A percentile compares a stretch with the other conserved stretches of the same genome.
Conservation (phyloP, 2,113 vertebrate species). For the Laterallus jamaicensis region DNA sequence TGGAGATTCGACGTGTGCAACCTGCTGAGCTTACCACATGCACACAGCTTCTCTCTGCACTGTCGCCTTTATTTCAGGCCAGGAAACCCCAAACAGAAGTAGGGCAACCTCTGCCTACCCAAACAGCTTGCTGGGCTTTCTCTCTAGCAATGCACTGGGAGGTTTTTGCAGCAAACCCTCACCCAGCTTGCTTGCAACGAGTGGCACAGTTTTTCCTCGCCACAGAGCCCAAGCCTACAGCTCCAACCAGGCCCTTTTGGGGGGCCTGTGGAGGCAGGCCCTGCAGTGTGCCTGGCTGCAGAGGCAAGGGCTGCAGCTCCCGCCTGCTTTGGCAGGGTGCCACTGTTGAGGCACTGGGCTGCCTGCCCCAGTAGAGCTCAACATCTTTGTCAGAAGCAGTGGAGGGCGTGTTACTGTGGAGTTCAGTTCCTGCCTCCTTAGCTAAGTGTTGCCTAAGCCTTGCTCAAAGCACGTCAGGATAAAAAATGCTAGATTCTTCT, state of each 20-base stretch:
- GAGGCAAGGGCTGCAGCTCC: not conserved
- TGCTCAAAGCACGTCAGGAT: not conserved
- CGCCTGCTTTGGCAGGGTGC: not conserved
- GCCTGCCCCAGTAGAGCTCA: not conserved
- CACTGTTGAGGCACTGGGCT: not conserved
- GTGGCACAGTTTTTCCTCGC: not conserved
- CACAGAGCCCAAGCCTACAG: fast-evolving
- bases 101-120: not conserved
- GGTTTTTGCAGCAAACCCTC: not conserved
- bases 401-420: not conserved
- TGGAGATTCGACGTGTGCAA: fast-evolving
- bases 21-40: not conserved
- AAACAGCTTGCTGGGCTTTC: constrained; percentile 4
- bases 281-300: not conserved
- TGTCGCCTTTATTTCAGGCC: not conserved
- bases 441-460: not conserved
- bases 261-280: not conserved
- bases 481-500: not conserved
- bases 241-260: fast-evolving
- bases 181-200: not conserved
- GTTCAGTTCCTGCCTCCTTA: not conserved
- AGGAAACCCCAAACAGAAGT: constrained; percentile 33
- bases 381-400: not conserved
- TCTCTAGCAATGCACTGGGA: not conserved
- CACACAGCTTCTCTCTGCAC: not conserved